Evolutionary conservation across 2,797 vertebrate genomes (phyloP).

Genomic region (Microctenopoma lineatum): DNA sequence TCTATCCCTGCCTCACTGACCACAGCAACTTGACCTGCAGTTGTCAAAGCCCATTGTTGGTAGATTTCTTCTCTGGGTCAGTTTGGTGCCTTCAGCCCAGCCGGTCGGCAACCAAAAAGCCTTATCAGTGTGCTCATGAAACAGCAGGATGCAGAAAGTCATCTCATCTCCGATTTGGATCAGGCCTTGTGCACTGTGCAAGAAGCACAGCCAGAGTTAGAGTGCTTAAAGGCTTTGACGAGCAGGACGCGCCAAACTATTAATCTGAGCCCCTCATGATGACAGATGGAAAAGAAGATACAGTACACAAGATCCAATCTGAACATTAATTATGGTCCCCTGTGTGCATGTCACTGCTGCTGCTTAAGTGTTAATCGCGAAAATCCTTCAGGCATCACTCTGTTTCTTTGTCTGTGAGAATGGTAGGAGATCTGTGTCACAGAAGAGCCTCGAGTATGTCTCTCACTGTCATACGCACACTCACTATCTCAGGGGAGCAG

Average conservation of each 20-base stretch:
- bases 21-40: slow-evolving; percentile 53
- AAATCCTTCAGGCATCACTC: slow-evolving; percentile 60
- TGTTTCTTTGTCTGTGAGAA: slow-evolving; percentile 59
- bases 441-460: slow-evolving; percentile 60
- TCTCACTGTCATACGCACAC: slow-evolving; percentile 40
- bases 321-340: slow-evolving; percentile 74
- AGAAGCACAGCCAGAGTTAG: slow-evolving; percentile 61
- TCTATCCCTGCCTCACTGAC: slow-evolving; percentile 20
- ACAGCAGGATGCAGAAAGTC: slow-evolving; percentile 65
- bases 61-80: slow-evolving; percentile 55
- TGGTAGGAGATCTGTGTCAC: slow-evolving; percentile 73
- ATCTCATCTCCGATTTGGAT: slow-evolving; percentile 72
- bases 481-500: slow-evolving; percentile 22
- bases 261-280: slow-evolving; percentile 73
- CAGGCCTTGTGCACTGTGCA: slow-evolving; percentile 35
- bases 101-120: slow-evolving; percentile 17
- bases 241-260: slow-evolving; percentile 74
- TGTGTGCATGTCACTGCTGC: slow-evolving; percentile 50
- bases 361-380: slow-evolving; percentile 50
- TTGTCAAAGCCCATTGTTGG: slow-evolving; percentile 37
- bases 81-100: slow-evolving; percentile 49
- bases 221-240: slow-evolving; percentile 71
- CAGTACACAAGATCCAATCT: slow-evolving; percentile 76
- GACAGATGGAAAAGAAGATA: slow-evolving; percentile 84
- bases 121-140: slow-evolving; percentile 65